Evolutionary conservation across 2,888 invertebrate genomes (phyloP).

Genomic region (Smittia aterrima): DNA sequence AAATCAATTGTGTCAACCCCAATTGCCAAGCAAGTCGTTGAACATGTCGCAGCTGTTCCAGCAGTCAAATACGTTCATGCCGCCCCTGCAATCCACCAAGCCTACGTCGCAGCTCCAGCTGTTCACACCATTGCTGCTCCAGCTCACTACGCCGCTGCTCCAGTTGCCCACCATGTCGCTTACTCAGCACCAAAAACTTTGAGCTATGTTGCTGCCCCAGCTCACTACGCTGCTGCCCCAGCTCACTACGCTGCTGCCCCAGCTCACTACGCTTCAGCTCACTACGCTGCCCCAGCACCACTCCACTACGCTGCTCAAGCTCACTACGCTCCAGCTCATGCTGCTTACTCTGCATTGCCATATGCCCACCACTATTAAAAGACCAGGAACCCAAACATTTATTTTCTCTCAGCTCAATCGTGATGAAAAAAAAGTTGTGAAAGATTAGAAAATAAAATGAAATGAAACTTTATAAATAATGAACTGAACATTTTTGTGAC

Average conservation of each 20-base stretch:
- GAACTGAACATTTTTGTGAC: conserved; percentile 14
- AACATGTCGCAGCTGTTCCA: conserved; percentile 29
- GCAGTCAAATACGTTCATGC: background rate
- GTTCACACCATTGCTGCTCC: background rate
- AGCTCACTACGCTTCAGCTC: background rate
- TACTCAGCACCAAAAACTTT: background rate
- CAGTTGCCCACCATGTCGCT: conserved; percentile 3
- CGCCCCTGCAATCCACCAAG: background rate
- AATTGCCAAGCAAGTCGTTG: conserved; percentile 31
- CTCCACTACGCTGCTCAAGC: background rate
- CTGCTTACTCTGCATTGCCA: background rate
- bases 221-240: background rate
- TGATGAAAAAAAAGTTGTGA: conserved; percentile 17
- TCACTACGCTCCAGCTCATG: background rate
- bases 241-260: background rate
- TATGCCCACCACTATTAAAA: background rate
- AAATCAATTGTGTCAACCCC: conserved; percentile 29
- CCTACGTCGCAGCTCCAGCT: background rate
- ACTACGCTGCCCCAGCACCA: background rate
- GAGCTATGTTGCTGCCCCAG: background rate
- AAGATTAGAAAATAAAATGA: conserved; percentile 37
- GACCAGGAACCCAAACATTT: conserved; percentile 10
- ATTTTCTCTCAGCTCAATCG: conserved; percentile 10
- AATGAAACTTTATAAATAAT: conserved; percentile 16
- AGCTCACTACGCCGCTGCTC: conserved; percentile 11